Evolutionary conservation across 2,113 vertebrate genomes (phyloP).

Genomic region (Hipposideros armiger): DNA sequence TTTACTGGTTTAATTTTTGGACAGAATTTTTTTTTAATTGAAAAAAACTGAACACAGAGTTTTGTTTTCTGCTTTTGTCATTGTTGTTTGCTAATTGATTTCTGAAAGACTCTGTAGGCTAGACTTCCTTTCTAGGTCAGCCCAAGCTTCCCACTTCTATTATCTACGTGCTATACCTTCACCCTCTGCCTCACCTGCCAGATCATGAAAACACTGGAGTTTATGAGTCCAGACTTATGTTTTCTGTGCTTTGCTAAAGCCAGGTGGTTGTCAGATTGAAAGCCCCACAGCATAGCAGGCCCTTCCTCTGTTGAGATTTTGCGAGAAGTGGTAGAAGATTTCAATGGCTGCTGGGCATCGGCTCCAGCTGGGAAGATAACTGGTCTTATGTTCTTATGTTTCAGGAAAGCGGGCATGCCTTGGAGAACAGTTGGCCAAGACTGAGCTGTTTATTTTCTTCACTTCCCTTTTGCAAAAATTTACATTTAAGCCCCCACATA

Average conservation of each 20-base stretch:
- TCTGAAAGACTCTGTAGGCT: background rate
- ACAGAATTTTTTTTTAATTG: background rate
- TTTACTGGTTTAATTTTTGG: background rate
- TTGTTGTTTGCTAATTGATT: background rate
- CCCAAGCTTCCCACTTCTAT: background rate
- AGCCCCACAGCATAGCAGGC: background rate
- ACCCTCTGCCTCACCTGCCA: background rate
- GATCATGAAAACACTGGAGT: background rate
- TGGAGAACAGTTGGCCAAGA: constrained; percentile 90
- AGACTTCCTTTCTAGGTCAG: background rate
- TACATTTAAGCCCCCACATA: constrained; percentile 83
- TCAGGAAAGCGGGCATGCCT: constrained; percentile 91
- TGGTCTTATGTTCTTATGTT: background rate
- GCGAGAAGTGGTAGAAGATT: background rate
- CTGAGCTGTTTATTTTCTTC: constrained; percentile 93
- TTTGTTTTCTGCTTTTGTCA: background rate
- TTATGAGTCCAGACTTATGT: no score
- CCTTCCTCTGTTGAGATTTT: background rate
- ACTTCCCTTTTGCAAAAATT: constrained; percentile 90
- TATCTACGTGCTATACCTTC: background rate
- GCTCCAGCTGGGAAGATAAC: background rate
- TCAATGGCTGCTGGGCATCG: background rate
- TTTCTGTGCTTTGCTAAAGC: no score
- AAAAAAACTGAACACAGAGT: background rate
- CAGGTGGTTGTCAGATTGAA: background rate